Evolutionary conservation across 2,888 invertebrate species (phyloP), one percentile per base, ranked within the genome.

Genomic region (Ecliptopera silaceata): DNA sequence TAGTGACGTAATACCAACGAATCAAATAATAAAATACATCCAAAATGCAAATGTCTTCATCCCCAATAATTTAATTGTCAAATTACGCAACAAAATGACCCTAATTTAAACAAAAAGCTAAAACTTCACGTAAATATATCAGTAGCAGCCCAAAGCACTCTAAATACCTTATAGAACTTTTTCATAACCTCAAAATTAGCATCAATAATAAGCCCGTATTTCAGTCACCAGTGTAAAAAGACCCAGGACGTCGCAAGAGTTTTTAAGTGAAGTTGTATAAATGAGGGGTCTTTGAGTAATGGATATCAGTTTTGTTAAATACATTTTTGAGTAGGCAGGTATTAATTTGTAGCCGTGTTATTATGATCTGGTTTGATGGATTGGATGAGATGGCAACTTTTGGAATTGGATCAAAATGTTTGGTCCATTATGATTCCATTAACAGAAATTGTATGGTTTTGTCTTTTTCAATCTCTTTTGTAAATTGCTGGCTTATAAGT

Each of bases 61-160:
- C 42, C 56, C 44, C 36, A 52, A 26, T 45, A 63, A 64, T 66
- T 66, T 57, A 31, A 11, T 31, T 56, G 66, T 66, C 66, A 63
- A 64, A 60, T 64, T 64, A 66, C 47, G 63, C 59, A 64, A 66
- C 51, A 18, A 56, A 66, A 73, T 68, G 63, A 71, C 69, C 56
- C 65, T 72, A 69, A 76, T 75, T 71, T 59, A 68, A 70, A 48
- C 61, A 66, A 77, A 36, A 78, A 79, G 75, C 70, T 63, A 69
- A 59, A 66, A 77, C 82, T 86, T 83, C 84, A 70, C 78, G 71
- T 84, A 88, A 88, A 88, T 88, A 89, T 89, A 89, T 88, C 88
- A 82, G 84, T 88, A 75, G 81, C 85, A 65, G 65, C 71, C 68
- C 74, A 76, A 86, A 84, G 84, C 88, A 88, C 88, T 88, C 81